Base-by-base conservation (phyloP, 2,797 vertebrate species). In the Platalea minor region DNA sequence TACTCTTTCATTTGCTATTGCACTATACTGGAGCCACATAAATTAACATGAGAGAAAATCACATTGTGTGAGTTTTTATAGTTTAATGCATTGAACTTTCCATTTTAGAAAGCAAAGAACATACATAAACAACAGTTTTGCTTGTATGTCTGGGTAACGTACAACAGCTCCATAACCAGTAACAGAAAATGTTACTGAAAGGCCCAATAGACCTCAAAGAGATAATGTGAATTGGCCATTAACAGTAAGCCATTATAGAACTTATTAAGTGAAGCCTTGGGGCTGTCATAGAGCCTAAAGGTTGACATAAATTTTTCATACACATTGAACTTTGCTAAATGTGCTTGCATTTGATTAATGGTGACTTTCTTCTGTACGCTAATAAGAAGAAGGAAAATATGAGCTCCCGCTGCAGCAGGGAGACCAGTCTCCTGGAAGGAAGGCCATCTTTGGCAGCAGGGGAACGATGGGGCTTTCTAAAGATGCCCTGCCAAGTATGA, bases 261-360 rank as follows among this genome's bases (percentile, higher is more conserved):
- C 91, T 93, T 94, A 97, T 93, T 97, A 94, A 97, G 94, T 92
- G 93, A 95, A 93, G 90, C 91, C 94, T 95, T 92, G 91, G 85
- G 94, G 91, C 91, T 94, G 88, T 94, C 95, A 90, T 41, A 94
- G 81, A 96, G 92, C 91, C 93, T 95, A 96, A 96, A 95, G 95
- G 95, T 96, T 91, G 92, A 83, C 88, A 96, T 97, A 96, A 97
- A 97, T 97, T 97, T 97, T 96, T 97, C 79, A 96, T 97, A 90
- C 83, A 81, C 79, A 51, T 88, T 96, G 92, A 97, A 95, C 91
- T 95, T 93, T 96, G 89, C 89, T 96, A 97, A 95, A 95, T 95
- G 88, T 93, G 86, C 73, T 88, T 87, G 81, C 46, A 29, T 93
- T 90, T 96, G 97, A 97, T 95, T 96, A 96, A 96, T 94, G 91